Evolutionary conservation across 92 coral and sea anemone species (phyloP), one percentile per base, ranked within the genome.

Genomic region (Zoanthus sociatus): DNA sequence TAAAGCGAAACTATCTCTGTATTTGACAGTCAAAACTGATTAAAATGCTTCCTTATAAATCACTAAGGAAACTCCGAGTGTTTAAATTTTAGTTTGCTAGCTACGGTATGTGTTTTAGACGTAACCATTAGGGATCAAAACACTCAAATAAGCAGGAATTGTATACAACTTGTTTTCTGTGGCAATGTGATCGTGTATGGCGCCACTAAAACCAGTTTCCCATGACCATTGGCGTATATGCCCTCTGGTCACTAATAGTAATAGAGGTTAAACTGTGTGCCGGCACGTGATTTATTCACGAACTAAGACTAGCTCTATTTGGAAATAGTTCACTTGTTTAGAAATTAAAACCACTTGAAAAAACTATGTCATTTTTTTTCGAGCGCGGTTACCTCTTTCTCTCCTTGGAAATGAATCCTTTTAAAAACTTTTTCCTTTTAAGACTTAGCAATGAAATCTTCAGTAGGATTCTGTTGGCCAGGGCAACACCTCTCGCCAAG

Each of bases 161-260:
- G 53, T 7, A 42, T 1, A 81, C 6, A 50, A 60, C 60, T 47
- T 44, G 50, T 81, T 67, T 42, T 3, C 46, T 37, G 31, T 30
- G 85, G 45, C 30, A 17, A 11, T 60, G 15, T 33, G 71, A 44
- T 17, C 58, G 17, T 66, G 9, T 20, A 8, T 79, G 84, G 84
- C 84, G 84, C 84, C 84, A 63, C 44, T n/a, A 81, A 63, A 81
- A 47, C 21, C 85, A 81, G 10, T 55, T 81, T 81, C 85, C 85
- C 85, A 81, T 81, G 85, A 81, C 85, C 54, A 63, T 16, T 9
- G 74, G 45, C 45, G 85, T 81, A 81, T 81, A 45, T 26, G 75
- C 85, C 85, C 85, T 68, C 74, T 46, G 56, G 85, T 31, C 37
- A 64, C 75, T 46, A 63, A 81, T 37, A 54, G 64, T 46, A 63